phyloP scores from a whole-genome alignment of 2,888 invertebrate genomes.

The Phymatocera aterrima region DNA sequence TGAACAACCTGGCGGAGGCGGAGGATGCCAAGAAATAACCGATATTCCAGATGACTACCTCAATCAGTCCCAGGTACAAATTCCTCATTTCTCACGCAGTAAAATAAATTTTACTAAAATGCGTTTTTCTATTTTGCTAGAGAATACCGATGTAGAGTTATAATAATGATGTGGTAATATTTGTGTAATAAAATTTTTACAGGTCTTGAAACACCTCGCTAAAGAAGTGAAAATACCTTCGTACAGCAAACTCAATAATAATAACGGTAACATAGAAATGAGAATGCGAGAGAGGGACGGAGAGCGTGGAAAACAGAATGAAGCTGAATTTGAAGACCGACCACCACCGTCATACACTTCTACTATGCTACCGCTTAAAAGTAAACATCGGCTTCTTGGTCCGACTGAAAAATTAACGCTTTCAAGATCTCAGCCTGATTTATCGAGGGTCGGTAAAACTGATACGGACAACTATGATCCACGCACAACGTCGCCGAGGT shows the following conservation, averaged over 20 bases:
- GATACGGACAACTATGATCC: slow-evolving; percentile 70
- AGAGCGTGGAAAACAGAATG: slow-evolving; percentile 67
- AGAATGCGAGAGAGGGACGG: slow-evolving; percentile 66
- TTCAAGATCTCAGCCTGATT: slow-evolving; percentile 90
- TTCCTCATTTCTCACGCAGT: background rate
- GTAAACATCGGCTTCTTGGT: slow-evolving; percentile 67
- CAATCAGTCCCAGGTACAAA: slow-evolving; percentile 82
- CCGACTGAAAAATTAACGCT: slow-evolving; percentile 79
- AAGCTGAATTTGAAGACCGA: slow-evolving; percentile 65
- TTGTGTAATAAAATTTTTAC: slow-evolving; percentile 12
- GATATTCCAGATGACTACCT: slow-evolving; percentile 91
- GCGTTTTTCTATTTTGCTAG: slow-evolving; percentile 8
- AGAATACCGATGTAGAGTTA: slow-evolving; percentile 39
- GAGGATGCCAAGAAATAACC: slow-evolving; percentile 82
- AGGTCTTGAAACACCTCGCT: slow-evolving; percentile 88
- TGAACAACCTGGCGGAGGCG: slow-evolving; percentile 64
- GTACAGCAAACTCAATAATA: slow-evolving; percentile 64
- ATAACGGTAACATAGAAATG: slow-evolving; percentile 66
- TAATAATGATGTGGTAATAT: background rate
- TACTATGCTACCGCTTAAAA: slow-evolving; percentile 68
- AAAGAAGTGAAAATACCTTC: slow-evolving; percentile 81
- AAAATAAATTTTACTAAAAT: too few species aligned
- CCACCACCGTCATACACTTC: slow-evolving; percentile 67
- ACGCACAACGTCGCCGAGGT: slow-evolving; percentile 70
- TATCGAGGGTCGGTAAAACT: slow-evolving; percentile 78